phyloP scores from a whole-genome alignment of 2,797 vertebrate species.

The Sebastiscus albofasciatus region DNA sequence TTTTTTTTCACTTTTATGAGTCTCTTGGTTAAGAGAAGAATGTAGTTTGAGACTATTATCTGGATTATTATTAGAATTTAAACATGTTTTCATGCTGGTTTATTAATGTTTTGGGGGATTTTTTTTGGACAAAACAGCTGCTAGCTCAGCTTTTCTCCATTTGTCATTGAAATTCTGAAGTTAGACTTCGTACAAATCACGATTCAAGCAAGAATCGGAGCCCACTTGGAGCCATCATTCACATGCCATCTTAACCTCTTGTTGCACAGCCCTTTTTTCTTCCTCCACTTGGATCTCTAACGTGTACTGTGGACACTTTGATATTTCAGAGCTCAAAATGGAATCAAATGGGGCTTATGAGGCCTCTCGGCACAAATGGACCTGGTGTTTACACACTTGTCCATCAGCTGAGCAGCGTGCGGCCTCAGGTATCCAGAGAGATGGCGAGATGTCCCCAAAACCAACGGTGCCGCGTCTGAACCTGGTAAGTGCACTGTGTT shows the following conservation, averaged over 20 bases:
- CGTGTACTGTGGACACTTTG: constrained; percentile 42
- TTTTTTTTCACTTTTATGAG: constrained; percentile 13
- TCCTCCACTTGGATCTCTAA: constrained; percentile 25
- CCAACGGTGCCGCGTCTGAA: constrained; percentile 53
- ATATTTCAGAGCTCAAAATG: constrained; percentile 61
- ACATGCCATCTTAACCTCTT: constrained; percentile 20
- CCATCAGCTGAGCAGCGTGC: constrained; percentile 73
- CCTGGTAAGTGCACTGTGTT: constrained; percentile 82
- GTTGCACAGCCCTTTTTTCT: constrained; percentile 8
- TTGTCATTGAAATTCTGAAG: neutral
- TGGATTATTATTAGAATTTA: neutral
- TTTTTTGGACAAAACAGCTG: neutral
- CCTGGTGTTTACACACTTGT: constrained; percentile 85
- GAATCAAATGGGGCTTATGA: constrained; percentile 75
- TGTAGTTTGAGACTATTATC: neutral
- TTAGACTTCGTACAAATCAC: neutral
- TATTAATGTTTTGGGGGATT: neutral
- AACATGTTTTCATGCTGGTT: neutral
- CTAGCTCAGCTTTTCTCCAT: neutral
- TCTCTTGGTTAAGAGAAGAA: neutral
- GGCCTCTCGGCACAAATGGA: constrained; percentile 77
- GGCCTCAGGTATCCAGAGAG: constrained; percentile 75
- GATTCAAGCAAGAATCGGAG: neutral
- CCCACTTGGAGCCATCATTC: constrained; percentile 7
- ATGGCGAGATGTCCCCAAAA: constrained; percentile 73